A percentile compares a stretch with the other conserved stretches of the same genome.
phyloP scores from a whole-genome alignment of 1,140 invertebrate species.

The Drosophila takahashii region DNA sequence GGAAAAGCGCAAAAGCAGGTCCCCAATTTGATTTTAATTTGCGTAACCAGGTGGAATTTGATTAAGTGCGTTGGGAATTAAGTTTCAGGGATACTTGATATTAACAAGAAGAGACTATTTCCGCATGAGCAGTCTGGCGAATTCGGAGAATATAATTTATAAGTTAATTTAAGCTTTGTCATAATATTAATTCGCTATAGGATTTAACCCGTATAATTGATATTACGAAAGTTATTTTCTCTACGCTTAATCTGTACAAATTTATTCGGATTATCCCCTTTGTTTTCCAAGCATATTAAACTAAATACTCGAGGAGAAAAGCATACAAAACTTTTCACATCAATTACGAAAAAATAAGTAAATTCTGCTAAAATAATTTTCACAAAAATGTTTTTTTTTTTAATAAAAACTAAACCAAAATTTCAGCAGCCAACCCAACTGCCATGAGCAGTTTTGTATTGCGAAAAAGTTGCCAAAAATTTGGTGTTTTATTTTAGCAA shows the following conservation, averaged over 20 bases:
- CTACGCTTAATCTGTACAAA: neutral
- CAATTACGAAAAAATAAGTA: neutral
- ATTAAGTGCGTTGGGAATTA: constrained; percentile 3
- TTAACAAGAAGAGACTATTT: neutral
- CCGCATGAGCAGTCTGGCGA: neutral
- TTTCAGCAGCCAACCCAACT: constrained; percentile 24
- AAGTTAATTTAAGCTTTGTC: too few species aligned
- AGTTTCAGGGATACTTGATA: neutral
- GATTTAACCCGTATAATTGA: neutral
- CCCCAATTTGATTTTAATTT: constrained; percentile 7
- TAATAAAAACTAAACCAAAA: constrained; percentile 7
- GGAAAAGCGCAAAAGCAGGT: constrained; percentile 6
- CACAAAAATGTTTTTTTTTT: constrained; percentile 5
- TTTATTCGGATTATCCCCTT: neutral
- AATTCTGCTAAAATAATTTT: neutral
- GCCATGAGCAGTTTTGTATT: constrained; percentile 1
- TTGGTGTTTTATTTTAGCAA: constrained; percentile 4
- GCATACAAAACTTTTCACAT: neutral
- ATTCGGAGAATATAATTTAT: neutral
- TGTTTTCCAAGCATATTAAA: neutral
- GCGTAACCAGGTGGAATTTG: neutral
- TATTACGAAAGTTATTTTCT: neutral
- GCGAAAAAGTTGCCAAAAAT: constrained; percentile 13
- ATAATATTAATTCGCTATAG: neutral
- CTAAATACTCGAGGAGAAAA: neutral